Conservation (phyloP, 2,888 invertebrate species). For the Agrenia bidenticulata region DNA sequence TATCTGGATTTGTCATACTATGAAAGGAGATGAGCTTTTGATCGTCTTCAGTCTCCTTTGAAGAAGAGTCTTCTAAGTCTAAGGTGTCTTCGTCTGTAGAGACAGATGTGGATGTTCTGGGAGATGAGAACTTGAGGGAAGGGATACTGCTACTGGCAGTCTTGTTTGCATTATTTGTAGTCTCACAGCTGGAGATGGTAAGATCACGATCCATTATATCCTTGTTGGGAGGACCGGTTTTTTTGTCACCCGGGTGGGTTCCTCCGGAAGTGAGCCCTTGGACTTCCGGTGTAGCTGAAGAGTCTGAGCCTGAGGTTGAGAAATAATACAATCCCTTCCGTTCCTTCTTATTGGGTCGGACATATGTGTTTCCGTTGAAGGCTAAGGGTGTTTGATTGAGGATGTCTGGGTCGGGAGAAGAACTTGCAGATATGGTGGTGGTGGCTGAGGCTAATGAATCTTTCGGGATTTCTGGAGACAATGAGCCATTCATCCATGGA, state of each 20-base stretch:
- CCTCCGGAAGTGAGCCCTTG: neutral
- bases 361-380: slow-evolving; percentile 15
- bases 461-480: neutral
- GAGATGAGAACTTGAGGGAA: slow-evolving; percentile 1
- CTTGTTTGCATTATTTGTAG: neutral
- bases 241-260: neutral
- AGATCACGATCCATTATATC: neutral
- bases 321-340: slow-evolving; percentile 16
- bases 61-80: neutral
- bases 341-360: slow-evolving; percentile 11
- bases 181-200: neutral
- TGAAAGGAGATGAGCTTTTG: slow-evolving; percentile 1
- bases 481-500: neutral
- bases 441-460: neutral
- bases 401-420: neutral
- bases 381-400: slow-evolving; percentile 11
- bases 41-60: too few relatives aligned
- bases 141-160: slow-evolving; percentile 3
- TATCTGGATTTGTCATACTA: neutral
- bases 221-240: neutral
- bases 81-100: neutral
- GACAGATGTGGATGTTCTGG: neutral
- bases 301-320: slow-evolving; percentile 4
- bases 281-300: too few relatives aligned
- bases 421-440: neutral